Conservation (phyloP, 2,797 vertebrate genomes). For the Lates japonicus region DNA sequence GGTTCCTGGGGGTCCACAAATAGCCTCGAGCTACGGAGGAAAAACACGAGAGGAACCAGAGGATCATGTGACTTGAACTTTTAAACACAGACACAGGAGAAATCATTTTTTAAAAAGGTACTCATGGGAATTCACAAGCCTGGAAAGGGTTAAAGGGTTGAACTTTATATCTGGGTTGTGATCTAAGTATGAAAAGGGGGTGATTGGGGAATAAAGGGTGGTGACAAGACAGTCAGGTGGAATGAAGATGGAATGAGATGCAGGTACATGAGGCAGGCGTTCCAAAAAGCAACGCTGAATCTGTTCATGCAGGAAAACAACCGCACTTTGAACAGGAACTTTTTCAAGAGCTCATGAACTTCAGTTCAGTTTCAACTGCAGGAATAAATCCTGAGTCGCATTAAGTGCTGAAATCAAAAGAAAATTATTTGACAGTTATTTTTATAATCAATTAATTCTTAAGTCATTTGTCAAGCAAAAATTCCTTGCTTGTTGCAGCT, state of each 20-base stretch:
- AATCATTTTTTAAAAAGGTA: conserved; percentile 2
- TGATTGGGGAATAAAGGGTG: conserved; percentile 36
- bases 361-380: background rate
- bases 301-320: background rate
- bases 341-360: background rate
- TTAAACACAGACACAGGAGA: conserved; percentile 25
- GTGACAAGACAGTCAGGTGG: conserved; percentile 45
- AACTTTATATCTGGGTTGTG: conserved; percentile 44
- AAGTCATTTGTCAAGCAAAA: no score
- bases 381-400: background rate
- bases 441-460: background rate
- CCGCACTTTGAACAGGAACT: background rate
- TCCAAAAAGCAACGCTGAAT: conserved; percentile 6
- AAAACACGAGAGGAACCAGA: conserved; percentile 53
- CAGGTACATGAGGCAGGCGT: conserved; percentile 17
- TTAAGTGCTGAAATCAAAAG: background rate
- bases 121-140: conserved; percentile 53
- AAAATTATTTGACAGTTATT: background rate
- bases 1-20: conserved; percentile 93
- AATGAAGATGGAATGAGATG: conserved; percentile 17
- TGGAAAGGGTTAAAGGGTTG: conserved; percentile 26
- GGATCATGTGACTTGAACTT: conserved; percentile 68
- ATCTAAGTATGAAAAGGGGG: conserved; percentile 54
- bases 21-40: conserved; percentile 89
- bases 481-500: no score